Conservation (phyloP, 2,113 vertebrate species). For the Tachysurus fulvidraco region DNA sequence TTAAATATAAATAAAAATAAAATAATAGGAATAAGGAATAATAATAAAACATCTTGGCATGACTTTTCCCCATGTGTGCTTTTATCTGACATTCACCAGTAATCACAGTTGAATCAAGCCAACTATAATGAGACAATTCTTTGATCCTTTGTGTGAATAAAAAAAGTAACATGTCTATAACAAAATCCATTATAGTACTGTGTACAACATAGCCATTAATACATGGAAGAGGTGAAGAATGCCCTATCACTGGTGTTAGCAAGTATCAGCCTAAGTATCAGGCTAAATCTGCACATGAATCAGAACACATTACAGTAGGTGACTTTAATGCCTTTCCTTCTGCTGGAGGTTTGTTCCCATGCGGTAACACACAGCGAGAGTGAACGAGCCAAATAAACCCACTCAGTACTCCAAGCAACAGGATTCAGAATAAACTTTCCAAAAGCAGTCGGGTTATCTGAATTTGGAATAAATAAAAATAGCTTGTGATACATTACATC, state of each 20-base stretch:
- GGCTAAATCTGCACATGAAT: constrained; percentile 52
- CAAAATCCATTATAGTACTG: constrained; percentile 13
- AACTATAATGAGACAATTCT: constrained; percentile 29
- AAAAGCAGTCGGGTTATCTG: background rate
- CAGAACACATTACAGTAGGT: constrained; percentile 39
- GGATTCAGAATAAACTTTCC: background rate
- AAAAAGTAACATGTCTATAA: constrained; percentile 15
- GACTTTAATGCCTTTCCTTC: constrained; percentile 34
- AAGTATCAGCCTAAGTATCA: constrained; percentile 43
- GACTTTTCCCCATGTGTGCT: background rate
- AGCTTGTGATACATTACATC: background rate
- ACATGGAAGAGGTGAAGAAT: constrained; percentile 44
- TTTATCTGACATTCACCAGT: background rate
- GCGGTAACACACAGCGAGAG: constrained; percentile 8
- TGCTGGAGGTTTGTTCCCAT: constrained; percentile 16
- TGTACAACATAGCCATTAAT: constrained; percentile 39
- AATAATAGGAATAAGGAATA: background rate
- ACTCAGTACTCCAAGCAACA: constrained; percentile 1
- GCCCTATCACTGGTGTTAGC: constrained; percentile 40
- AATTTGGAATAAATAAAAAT: constrained; percentile 8
- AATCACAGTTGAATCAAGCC: constrained; percentile 19
- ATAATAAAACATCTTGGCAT: background rate
- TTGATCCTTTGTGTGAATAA: constrained; percentile 21
- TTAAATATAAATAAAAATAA: background rate
- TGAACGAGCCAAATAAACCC: background rate